Conservation (phyloP, 2,888 invertebrate species). For the Keiferia lycopersicella region DNA sequence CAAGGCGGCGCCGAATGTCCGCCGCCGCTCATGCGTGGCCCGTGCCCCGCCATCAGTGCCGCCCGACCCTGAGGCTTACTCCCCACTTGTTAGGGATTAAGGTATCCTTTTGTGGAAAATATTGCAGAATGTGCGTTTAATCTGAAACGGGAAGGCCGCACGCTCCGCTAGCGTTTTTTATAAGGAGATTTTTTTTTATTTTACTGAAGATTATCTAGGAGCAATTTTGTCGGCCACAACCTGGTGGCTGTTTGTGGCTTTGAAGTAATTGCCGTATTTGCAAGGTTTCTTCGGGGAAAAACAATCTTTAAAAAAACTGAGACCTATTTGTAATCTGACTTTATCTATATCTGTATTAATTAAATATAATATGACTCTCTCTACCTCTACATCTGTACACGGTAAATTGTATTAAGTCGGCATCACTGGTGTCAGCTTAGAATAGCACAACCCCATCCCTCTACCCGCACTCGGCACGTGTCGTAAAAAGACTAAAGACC, state of each 20-base stretch:
- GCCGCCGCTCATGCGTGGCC: neutral
- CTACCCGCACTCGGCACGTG: no score
- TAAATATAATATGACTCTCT: no score
- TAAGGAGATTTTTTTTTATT: conserved; percentile 51
- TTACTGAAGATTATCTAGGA: conserved; percentile 60
- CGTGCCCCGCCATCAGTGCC: neutral
- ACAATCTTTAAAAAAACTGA: neutral
- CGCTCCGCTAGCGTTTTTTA: conserved; percentile 66
- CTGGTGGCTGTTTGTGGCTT: conserved; percentile 37
- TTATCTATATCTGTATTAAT: neutral
- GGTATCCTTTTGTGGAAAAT: conserved; percentile 79
- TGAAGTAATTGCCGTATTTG: conserved; percentile 34
- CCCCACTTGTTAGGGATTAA: conserved; percentile 77
- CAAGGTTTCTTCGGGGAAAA: conserved; percentile 20
- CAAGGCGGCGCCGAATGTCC: no score
- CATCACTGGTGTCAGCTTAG: no score
- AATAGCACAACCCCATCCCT: no score
- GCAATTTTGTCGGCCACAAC: conserved; percentile 53
- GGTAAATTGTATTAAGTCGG: no score
- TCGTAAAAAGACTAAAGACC: no score
- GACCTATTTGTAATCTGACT: neutral
- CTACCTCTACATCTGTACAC: no score
- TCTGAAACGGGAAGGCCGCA: conserved; percentile 57
- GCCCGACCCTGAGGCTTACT: conserved; percentile 48
- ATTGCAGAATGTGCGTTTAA: conserved; percentile 79